Base-by-base conservation (phyloP, 2,888 invertebrate species). In the Drosophila neotestacea region DNA sequence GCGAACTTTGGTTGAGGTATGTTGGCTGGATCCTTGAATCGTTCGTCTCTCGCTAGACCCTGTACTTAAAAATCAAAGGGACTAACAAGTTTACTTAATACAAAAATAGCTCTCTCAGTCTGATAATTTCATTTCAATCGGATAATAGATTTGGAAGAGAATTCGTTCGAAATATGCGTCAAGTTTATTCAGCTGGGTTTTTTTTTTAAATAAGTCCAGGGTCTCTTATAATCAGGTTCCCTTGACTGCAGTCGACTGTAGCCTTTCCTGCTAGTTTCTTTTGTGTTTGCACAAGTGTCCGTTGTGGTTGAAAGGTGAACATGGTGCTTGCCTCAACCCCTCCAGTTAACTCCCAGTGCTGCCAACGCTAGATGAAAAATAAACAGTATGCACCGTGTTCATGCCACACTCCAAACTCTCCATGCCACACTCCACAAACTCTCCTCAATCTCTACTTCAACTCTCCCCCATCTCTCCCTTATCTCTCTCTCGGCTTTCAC, bases 241-340 rank as follows among this genome's bases (percentile, higher is more conserved):
- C 22, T 22, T 2, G 22, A 22, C 22, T 22, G 22, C 22, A 22
- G 22, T 22, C 22, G 22, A 22, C 22, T 22, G 22, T 22, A 22
- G 22, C 22, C 22, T 22, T 22, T 22, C 3, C 22, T 22, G 22
- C 22, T 22, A 22, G 22, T 70, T 66, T 50, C 56, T 61, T 72
- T 71, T 81, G 72, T 88, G 87, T 80, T 89, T 80, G 79, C 73
- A 74, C 78, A 87, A 87, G 85, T 89, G 85, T 87, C 79, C 89
- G 73, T 67, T 87, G 87, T 70, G 89, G 88, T 75, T 85, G 86
- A 88, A 88, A 85, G 88, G 84, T 86, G 84, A 83, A 73, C 81
- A 68, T 64, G 66, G 34, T 50, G 48, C 67, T 70, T 77, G 68
- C 63, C 16, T 10, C 7, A 10, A 22, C 1, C 27, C 39, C n/a